Base-by-base conservation (phyloP, 2,888 invertebrate genomes). In the Thereva nobilitata region DNA sequence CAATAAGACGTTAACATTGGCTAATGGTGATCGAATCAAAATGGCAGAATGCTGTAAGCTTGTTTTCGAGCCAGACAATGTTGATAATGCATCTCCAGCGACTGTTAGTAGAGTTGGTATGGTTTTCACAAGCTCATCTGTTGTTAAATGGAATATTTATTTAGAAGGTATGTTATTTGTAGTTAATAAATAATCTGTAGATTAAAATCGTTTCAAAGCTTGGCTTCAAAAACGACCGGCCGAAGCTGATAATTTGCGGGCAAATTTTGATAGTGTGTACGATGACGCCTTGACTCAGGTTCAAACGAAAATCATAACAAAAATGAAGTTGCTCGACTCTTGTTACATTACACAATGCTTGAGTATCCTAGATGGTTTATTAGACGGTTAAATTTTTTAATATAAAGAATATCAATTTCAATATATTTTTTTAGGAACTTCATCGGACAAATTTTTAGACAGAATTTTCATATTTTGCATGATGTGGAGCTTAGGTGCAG, bases 21-120 rank as follows among this genome's bases (percentile, higher is more conserved):
- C 95, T 5, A 95, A 95, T 75, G 94, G 95, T 4, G 95, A 95
- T 79, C 87, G 95, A 40, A 94, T 95, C 73, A 86, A 92, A 47
- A 95, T 95, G 94, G 89, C 93, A 0, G 83, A 89, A n/a, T 93
- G 91, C 76, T 89, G 89, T 72, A 95, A 95, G 80, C 82, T 95
- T 67, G 87, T 93, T 8, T 95, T 95, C 79, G 94, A 95, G 76
- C 93, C 93, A 0, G 93, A 93, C 75, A 93, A 93, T 76, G 90
- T 95, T 3, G 94, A 95, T 75, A 95, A 95, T 77, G 95, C 95
- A 0, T 93, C 93, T 3, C 95, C 95, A 0, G 95, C 95, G 6
- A 95, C 94, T 4, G 90, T 95, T 56, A 93, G 93, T 37, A 84
- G 95, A 49, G 92, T 93, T 86, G 95, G 95, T 63, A 95, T 94